Conservation (phyloP, 2,797 vertebrate species). For the Strix occidentalis region DNA sequence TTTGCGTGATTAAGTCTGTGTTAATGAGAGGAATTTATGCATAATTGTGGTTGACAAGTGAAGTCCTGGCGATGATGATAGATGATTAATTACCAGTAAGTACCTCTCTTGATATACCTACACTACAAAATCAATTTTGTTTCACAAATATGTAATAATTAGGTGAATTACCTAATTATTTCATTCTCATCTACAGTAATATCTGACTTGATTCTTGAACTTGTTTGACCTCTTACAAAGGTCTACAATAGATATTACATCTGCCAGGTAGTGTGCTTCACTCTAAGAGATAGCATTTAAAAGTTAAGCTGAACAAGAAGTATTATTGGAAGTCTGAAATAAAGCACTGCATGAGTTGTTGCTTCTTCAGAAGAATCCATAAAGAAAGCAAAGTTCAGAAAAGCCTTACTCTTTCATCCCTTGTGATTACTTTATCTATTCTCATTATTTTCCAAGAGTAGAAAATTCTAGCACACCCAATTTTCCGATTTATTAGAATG, state of each 20-base stretch:
- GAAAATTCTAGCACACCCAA: background rate
- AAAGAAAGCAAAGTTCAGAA: background rate
- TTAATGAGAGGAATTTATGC: background rate
- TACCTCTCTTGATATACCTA: background rate
- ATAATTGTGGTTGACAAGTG: conserved; percentile 16
- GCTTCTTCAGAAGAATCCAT: background rate
- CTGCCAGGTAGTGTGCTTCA: background rate
- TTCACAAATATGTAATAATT: conserved; percentile 7
- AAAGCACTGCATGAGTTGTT: background rate
- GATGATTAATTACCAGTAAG: conserved; percentile 23
- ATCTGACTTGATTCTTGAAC: background rate
- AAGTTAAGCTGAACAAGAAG: background rate
- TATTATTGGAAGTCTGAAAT: background rate
- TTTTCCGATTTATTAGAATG: background rate
- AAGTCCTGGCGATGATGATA: conserved; percentile 18
- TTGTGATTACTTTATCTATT: background rate
- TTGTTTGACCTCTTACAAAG: background rate
- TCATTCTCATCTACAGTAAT: background rate
- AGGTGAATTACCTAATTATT: background rate
- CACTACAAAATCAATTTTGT: background rate
- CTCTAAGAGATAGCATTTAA: background rate
- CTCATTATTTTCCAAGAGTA: background rate
- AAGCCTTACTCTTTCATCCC: background rate
- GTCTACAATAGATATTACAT: background rate
- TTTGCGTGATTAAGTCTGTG: background rate